Percentiles rank a stretch among this genome's conserved stretches.
Conservation (phyloP, 2,797 vertebrate species). For the Parauchenoglanis ngamensis region DNA sequence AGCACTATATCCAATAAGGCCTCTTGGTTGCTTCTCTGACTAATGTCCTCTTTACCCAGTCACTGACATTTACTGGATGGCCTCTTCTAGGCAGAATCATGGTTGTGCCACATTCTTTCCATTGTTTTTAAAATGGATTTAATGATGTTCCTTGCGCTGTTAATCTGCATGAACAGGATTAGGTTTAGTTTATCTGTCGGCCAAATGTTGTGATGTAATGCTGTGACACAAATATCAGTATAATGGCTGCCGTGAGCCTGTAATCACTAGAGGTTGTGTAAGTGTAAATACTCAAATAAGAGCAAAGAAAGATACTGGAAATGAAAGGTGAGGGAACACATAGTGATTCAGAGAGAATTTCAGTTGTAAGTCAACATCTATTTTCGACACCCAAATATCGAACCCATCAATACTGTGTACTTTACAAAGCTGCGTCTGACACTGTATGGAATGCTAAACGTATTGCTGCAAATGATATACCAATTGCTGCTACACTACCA, state of each 20-base stretch:
- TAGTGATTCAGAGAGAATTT: neutral
- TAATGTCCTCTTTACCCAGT: conserved; percentile 7
- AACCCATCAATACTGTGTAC: neutral
- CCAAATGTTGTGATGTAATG: neutral
- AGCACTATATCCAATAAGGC: conserved; percentile 19
- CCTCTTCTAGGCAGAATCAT: conserved; percentile 19
- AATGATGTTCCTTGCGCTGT: conserved; percentile 10
- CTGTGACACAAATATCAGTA: conserved; percentile 13
- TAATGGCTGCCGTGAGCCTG: neutral
- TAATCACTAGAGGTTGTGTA: neutral
- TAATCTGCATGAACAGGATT: conserved; percentile 10
- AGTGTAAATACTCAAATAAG: neutral
- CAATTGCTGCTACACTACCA: neutral
- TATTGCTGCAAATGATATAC: neutral
- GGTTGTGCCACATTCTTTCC: conserved; percentile 16
- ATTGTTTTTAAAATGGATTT: conserved; percentile 24
- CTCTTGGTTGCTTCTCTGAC: conserved; percentile 13
- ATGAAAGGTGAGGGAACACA: neutral
- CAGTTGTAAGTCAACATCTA: neutral
- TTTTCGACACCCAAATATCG: neutral
- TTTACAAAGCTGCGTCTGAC: too few species aligned
- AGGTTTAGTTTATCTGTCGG: conserved; percentile 2
- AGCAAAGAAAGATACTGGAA: neutral
- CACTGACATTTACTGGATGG: conserved; percentile 6
- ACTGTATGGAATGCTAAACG: neutral